Conservation (phyloP, 53 echinoderm and acorn worm genomes). For the Actinopyga echinites region DNA sequence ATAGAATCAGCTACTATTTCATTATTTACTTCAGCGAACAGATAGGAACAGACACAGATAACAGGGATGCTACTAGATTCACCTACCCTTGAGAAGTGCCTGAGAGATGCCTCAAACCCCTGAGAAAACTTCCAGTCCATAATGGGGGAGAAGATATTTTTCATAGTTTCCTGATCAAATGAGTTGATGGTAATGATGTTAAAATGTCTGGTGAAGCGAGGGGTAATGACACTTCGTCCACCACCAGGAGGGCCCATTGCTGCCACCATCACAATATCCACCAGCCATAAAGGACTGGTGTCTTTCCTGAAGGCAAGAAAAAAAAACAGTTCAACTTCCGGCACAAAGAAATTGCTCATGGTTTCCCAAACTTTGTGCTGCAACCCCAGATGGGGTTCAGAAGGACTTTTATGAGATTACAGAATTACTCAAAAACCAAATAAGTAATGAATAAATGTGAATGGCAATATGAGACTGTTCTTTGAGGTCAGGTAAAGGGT, state of each 20-base stretch:
- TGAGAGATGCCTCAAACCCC: constrained; percentile 80
- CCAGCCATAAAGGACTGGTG: constrained; percentile 72
- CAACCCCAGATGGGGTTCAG: too few species aligned
- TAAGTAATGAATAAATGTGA: too few species aligned
- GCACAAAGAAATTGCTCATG: background rate
- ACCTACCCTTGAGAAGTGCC: constrained; percentile 84
- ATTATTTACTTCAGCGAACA: too few species aligned
- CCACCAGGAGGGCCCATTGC: constrained; percentile 99
- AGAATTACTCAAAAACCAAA: too few species aligned
- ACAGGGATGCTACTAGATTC: background rate
- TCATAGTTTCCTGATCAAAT: constrained; percentile 94
- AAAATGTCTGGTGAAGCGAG: constrained; percentile 85
- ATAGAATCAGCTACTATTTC: too few species aligned
- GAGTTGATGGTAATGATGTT: constrained; percentile 88
- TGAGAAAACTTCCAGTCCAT: constrained; percentile 96
- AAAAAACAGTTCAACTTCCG: background rate
- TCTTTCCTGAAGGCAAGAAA: constrained; percentile 68
- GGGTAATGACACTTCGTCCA: constrained; percentile 77
- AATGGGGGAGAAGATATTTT: constrained; percentile 89
- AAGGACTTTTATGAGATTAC: too few species aligned
- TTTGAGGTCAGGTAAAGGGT: too few species aligned
- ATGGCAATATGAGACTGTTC: too few species aligned
- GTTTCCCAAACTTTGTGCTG: background rate
- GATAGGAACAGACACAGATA: too few species aligned
- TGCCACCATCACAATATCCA: constrained; percentile 81